phyloP scores from a whole-genome alignment of 2,113 vertebrate genomes.

The Corvus cornix region DNA sequence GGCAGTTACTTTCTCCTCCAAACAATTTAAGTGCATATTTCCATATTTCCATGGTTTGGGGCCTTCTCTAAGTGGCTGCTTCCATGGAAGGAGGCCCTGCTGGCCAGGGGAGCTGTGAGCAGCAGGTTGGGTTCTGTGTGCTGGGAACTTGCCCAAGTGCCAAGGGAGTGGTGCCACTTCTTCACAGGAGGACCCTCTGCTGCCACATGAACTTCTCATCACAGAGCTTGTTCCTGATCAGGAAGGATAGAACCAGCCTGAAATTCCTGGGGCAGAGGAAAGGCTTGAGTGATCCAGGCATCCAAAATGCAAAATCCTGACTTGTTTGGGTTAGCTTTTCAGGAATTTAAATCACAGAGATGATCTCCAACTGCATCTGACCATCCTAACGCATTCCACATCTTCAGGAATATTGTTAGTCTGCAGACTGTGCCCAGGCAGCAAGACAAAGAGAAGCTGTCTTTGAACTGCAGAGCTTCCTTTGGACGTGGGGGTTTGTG shows the following conservation, averaged over 20 bases:
- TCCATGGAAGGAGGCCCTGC: rapidly evolving
- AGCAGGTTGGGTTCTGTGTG: too few species aligned
- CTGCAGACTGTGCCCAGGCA: neutral
- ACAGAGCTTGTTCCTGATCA: neutral
- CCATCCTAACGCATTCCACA: neutral
- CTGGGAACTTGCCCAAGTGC: neutral
- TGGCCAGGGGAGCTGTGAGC: neutral
- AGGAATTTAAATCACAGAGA: neutral
- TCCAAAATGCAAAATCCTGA: neutral
- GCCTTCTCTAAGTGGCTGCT: neutral
- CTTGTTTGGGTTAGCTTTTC: neutral
- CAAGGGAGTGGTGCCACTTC: too few species aligned
- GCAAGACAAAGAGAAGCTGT: neutral
- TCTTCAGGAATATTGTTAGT: neutral
- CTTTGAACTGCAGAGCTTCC: neutral
- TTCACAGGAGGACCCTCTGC: neutral
- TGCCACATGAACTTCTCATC: neutral
- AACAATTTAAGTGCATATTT: neutral
- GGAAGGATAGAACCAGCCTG: neutral
- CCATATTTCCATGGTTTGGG: neutral
- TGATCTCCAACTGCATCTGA: neutral
- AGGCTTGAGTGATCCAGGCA: neutral
- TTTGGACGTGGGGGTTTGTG: rapidly evolving
- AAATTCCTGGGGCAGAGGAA: neutral
- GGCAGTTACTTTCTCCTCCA: neutral